These are phyloP conservation scores for Apus apus DNA, from an alignment of 2,113 vertebrate species.

Conservation along the genomic window DNA sequence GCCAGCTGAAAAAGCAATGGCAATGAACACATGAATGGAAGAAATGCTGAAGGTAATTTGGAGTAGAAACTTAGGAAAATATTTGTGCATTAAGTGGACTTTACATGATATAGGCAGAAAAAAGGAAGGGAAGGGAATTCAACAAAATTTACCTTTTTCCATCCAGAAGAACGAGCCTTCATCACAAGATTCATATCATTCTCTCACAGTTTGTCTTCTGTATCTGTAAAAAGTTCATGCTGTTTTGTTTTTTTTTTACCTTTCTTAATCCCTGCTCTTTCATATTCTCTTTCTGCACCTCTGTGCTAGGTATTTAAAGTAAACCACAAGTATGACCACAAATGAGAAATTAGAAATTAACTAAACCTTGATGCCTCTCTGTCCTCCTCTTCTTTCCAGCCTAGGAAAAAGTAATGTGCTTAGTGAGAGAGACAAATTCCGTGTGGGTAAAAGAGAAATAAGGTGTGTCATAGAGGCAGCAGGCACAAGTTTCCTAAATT, in stretches of 20 bases:
- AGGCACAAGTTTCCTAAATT: neutral
- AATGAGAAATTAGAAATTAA: neutral
- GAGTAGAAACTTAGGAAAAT: neutral
- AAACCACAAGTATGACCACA: neutral
- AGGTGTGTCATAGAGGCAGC: neutral
- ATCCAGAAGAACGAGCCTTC: neutral
- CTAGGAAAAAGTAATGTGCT: neutral
- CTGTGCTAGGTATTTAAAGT: neutral
- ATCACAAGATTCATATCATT: rapidly evolving
- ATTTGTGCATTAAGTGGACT: neutral
- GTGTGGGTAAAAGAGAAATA: neutral
- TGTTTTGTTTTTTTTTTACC: neutral
- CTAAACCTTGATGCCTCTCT: neutral
- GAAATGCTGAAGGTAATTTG: neutral
- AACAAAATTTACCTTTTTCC: too few species aligned
- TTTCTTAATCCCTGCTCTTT: neutral
- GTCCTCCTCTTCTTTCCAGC: neutral
- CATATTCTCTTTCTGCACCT: neutral
- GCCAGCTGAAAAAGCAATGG: neutral
- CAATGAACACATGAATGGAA: neutral
- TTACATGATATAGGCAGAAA: too few species aligned
- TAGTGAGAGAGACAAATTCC: neutral
- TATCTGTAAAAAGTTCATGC: neutral
- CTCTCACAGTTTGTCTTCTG: neutral
- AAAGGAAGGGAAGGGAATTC: too few species aligned